Percentiles rank a stretch among this genome's conserved stretches.
These are phyloP conservation scores for Papilio xuthus DNA, from an alignment of 1,140 invertebrate species.

Conservation along the genomic window DNA sequence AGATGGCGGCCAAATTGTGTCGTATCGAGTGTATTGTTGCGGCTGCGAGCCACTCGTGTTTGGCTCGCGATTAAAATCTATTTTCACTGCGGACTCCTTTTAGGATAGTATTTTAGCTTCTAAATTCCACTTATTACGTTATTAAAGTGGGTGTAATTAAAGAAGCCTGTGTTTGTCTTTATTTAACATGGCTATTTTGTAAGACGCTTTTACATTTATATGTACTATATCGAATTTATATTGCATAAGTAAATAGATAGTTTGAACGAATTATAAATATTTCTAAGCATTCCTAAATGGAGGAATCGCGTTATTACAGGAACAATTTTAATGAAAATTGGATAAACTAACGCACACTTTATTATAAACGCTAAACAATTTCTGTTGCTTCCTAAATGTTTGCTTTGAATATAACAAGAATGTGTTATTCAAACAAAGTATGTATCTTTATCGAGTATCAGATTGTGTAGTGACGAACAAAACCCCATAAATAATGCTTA, in stretches of 20 bases:
- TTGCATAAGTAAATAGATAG: no score
- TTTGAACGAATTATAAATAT: not conserved
- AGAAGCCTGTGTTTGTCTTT: not conserved
- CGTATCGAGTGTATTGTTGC: slow-evolving; percentile 43
- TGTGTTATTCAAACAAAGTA: slow-evolving; percentile 13
- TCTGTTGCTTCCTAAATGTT: not conserved
- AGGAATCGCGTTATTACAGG: not conserved
- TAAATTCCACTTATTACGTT: slow-evolving; percentile 13
- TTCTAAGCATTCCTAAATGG: not conserved
- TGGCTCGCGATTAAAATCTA: slow-evolving; percentile 44
- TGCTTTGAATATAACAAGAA: not conserved
- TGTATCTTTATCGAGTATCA: slow-evolving; percentile 19
- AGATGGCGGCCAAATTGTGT: slow-evolving; percentile 54
- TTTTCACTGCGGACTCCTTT: slow-evolving; percentile 40
- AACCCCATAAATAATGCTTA: slow-evolving; percentile 50
- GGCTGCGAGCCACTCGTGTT: slow-evolving; percentile 39
- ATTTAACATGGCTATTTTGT: not conserved
- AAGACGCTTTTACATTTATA: not conserved
- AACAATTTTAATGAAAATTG: no score
- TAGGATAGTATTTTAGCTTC: slow-evolving; percentile 31
- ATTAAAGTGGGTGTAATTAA: not conserved
- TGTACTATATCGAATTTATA: not conserved
- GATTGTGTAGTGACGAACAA: slow-evolving; percentile 47
- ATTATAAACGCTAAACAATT: no score
- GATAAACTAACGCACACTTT: no score